Base-by-base conservation (phyloP, 2,113 vertebrate genomes). In the Falcunculus frontatus region DNA sequence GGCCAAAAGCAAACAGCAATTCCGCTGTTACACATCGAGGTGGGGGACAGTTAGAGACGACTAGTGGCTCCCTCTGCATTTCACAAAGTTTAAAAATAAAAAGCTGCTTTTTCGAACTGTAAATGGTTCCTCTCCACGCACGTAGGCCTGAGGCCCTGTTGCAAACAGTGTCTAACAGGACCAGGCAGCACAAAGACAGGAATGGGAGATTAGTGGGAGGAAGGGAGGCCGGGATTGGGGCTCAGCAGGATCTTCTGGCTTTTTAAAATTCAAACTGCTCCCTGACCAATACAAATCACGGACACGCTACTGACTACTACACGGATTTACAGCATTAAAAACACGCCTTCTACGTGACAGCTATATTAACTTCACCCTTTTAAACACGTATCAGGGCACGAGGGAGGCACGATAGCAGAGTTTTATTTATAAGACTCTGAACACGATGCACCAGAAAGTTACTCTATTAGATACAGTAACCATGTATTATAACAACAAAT, bases 191-290 rank as follows among this genome's bases (percentile, higher is more conserved):
- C 98, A 98, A 98, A 98, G 98, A 97, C 98, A 98, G 97, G 97
- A 98, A 98, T 96, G 97, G 97, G 97, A 98, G 98, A 98, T 98
- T 97, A 97, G 97, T 97, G 97, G 97, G 98, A 98, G 98, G 64
- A 96, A 98, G 97, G 97, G 98, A 98, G 98, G 98, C 98, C 97
- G 94, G 98, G 97, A 97, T 96, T 97, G 97, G 98, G 97, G 97
- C 97, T 97, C 97, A 98, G 97, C 97, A 98, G 98, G 98, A 98
- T 98, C 97, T 98, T 97, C 97, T 97, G 95, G 97, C 98, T 98
- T 98, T 98, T 98, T 98, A 98, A 98, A 98, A 98, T 98, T 98
- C 98, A 98, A 98, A 98, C 97, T 97, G 97, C 97, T 98, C 97
- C 97, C 97, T 97, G 97, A 98, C 98, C 98, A 98, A 98, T 98